These are phyloP conservation scores for Argopecten irradians DNA, from an alignment of 1,140 invertebrate species.

Conservation along the genomic window DNA sequence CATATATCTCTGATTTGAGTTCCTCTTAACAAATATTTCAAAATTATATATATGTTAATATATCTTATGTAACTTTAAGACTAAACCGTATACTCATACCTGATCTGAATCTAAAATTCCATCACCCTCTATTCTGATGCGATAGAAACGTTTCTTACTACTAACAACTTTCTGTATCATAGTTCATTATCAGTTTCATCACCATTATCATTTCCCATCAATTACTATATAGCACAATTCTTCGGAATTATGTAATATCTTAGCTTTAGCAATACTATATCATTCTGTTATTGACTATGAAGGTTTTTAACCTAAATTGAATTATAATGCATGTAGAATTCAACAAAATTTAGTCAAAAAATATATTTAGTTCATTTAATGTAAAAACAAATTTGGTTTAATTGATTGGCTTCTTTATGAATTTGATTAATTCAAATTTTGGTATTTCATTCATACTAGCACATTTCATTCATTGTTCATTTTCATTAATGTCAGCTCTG, in stretches of 20 bases:
- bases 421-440: too few relatives aligned
- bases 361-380: background rate
- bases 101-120: background rate
- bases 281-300: background rate
- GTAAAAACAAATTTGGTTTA: too few relatives aligned
- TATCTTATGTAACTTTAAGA: background rate
- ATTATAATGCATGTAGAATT: background rate
- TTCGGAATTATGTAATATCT: too few relatives aligned
- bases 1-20: background rate
- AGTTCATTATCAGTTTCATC: background rate
- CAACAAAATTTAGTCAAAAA: background rate
- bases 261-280: background rate
- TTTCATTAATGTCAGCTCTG: conserved; percentile 13
- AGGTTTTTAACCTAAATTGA: background rate
- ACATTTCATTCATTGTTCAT: background rate
- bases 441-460: background rate
- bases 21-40: background rate
- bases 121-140: background rate
- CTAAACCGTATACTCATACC: background rate
- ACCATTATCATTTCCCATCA: background rate
- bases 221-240: background rate
- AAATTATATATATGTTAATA: background rate
- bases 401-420: too few relatives aligned
- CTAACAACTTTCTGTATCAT: background rate
- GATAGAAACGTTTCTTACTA: background rate